phyloP scores from a whole-genome alignment of 1,140 invertebrate species.

The Drosophila azteca region DNA sequence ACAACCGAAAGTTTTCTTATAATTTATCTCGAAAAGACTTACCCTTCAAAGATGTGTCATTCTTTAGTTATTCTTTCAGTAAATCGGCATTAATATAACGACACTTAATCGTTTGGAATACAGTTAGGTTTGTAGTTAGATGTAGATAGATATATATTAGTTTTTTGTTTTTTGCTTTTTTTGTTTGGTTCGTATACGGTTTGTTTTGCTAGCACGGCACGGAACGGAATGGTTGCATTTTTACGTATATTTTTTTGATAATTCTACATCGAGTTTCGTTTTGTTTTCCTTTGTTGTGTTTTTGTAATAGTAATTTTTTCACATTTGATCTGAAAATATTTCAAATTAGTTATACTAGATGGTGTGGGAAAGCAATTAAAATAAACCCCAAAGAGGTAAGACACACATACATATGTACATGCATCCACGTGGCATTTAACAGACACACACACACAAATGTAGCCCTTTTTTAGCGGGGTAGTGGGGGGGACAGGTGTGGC shows the following conservation, averaged over 20 bases:
- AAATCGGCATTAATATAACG: not conserved
- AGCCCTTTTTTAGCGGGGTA: not conserved
- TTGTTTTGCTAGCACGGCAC: conserved; percentile 63
- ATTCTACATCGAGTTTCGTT: conserved; percentile 6
- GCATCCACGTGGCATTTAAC: conserved; percentile 4
- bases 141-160: conserved; percentile 15
- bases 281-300: not conserved
- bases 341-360: conserved; percentile 60
- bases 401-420: not conserved
- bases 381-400: conserved; percentile 37
- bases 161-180: not conserved
- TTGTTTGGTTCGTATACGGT: conserved; percentile 62
- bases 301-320: conserved; percentile 22
- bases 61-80: not conserved
- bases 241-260: conserved; percentile 24
- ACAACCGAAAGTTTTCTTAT: not conserved
- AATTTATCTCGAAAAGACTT: not conserved
- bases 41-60: not conserved
- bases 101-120: conserved; percentile 26
- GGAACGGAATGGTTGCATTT: conserved; percentile 74
- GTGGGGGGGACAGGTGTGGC: conserved; percentile 26
- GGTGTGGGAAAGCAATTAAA: conserved; percentile 46
- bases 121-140: conserved; percentile 36
- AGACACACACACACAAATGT: conserved; percentile 18
- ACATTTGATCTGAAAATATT: conserved; percentile 57